Conservation (phyloP, 2,113 vertebrate genomes). For the Scatophagus argus region DNA sequence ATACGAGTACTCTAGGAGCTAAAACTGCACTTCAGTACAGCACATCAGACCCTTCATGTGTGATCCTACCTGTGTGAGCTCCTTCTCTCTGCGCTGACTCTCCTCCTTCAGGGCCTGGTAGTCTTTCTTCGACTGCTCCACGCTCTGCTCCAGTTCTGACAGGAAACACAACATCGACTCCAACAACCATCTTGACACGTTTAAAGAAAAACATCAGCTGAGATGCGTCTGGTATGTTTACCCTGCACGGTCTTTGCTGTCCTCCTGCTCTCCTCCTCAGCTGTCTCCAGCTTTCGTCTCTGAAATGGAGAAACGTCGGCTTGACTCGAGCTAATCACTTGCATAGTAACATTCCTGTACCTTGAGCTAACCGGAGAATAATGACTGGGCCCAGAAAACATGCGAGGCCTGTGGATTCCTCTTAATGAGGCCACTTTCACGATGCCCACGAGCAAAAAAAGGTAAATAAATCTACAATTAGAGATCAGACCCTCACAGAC, state of each 20-base stretch:
- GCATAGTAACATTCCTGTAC: conserved; percentile 58
- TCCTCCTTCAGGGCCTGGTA: conserved; percentile 59
- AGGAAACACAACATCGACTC: background rate
- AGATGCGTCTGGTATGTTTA: conserved; percentile 61
- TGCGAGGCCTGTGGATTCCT: conserved; percentile 34
- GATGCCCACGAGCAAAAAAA: conserved; percentile 39
- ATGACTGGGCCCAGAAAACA: conserved; percentile 51
- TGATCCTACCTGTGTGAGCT: conserved; percentile 63
- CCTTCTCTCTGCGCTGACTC: conserved; percentile 53
- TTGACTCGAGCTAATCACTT: conserved; percentile 40
- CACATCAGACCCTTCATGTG: too few relatives aligned
- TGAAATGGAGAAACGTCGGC: conserved; percentile 76
- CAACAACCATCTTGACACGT: background rate
- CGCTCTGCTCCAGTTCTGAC: conserved; percentile 69
- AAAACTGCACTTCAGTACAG: too few relatives aligned
- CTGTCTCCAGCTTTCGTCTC: conserved; percentile 87
- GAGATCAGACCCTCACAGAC: background rate
- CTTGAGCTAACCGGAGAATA: conserved; percentile 52
- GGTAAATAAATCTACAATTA: background rate
- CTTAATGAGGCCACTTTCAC: conserved; percentile 50
- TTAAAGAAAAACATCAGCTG: background rate
- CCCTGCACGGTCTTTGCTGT: conserved; percentile 87
- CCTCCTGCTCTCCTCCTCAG: conserved; percentile 83
- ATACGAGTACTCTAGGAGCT: too few relatives aligned
- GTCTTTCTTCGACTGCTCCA: conserved; percentile 56